Conservation (phyloP, 2,888 invertebrate species). For the Sepioteuthis lessoniana region DNA sequence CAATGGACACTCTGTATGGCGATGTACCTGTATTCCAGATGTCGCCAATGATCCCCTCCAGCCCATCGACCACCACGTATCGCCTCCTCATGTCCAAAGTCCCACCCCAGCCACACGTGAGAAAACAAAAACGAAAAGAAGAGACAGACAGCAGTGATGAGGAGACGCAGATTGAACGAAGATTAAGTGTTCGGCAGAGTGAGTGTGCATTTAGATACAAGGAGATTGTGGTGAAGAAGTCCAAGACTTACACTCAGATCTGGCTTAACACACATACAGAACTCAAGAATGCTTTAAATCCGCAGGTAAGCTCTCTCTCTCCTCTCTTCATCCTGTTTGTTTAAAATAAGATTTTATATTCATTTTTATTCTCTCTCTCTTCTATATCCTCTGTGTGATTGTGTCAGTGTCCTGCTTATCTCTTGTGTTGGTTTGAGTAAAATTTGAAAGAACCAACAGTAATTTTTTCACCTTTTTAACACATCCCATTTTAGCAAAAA, state of each 20-base stretch:
- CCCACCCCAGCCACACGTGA: slow-evolving; percentile 65
- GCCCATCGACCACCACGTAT: slow-evolving; percentile 69
- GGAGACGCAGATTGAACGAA: slow-evolving; percentile 62
- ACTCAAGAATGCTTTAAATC: slow-evolving; percentile 80
- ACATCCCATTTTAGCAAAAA: too few relatives aligned
- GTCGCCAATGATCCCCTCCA: slow-evolving; percentile 63
- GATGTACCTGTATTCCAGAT: slow-evolving; percentile 61
- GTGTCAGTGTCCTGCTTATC: too few relatives aligned
- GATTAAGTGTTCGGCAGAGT: slow-evolving; percentile 74
- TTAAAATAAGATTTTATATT: rapidly evolving
- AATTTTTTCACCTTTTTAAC: too few relatives aligned
- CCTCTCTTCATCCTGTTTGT: neutral
- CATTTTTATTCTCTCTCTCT: neutral
- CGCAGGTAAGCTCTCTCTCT: slow-evolving; percentile 77
- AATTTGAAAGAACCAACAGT: too few relatives aligned
- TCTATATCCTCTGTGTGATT: neutral
- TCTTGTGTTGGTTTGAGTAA: too few relatives aligned
- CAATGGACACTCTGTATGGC: slow-evolving; percentile 58
- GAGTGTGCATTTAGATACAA: slow-evolving; percentile 75
- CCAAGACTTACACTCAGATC: slow-evolving; percentile 80
- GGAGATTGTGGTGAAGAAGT: slow-evolving; percentile 79
- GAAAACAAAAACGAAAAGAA: slow-evolving; percentile 54
- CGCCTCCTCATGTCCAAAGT: slow-evolving; percentile 65
- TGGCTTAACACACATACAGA: slow-evolving; percentile 77
- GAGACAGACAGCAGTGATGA: slow-evolving; percentile 56